These are phyloP conservation scores for Hypolimnas misippus DNA, from an alignment of 2,888 invertebrate species.

Conservation along the genomic window DNA sequence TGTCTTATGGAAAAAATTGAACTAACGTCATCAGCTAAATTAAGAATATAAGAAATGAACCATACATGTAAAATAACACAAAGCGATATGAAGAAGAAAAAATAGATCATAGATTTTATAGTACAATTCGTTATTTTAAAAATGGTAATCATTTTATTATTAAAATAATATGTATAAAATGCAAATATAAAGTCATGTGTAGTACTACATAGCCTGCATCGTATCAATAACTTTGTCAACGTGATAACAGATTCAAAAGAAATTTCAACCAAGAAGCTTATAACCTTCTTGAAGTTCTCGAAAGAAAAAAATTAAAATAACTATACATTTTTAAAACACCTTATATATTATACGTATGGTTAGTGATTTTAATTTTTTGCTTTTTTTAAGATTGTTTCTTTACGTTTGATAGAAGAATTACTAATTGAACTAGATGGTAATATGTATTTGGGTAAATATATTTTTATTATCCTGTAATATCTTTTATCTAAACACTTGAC, in stretches of 20 bases:
- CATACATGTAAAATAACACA: constrained; percentile 46
- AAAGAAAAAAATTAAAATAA: no score
- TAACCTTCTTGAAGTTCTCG: no score
- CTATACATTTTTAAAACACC: no score
- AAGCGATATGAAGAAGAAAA: constrained; percentile 41
- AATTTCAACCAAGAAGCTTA: neutral
- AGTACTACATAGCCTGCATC: neutral
- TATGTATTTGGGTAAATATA: no score
- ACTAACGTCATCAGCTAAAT: constrained; percentile 43
- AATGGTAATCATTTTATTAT: constrained; percentile 23
- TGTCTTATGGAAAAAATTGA: constrained; percentile 28
- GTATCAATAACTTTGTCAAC: neutral
- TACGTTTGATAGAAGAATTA: no score
- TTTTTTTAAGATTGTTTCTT: no score
- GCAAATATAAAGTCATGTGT: constrained; percentile 4
- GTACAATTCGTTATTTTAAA: constrained; percentile 35
- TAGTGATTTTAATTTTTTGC: no score
- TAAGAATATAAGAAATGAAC: constrained; percentile 40
- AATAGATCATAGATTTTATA: constrained; percentile 28
- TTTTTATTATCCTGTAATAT: neutral
- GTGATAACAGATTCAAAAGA: constrained; percentile 1
- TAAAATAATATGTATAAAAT: constrained; percentile 37
- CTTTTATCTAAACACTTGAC: constrained; percentile 42
- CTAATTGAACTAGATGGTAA: no score
- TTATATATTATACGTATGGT: no score